These are phyloP conservation scores for Chamaedrilus cognettii DNA, from an alignment of 2,888 invertebrate species.

Conservation along the genomic window DNA sequence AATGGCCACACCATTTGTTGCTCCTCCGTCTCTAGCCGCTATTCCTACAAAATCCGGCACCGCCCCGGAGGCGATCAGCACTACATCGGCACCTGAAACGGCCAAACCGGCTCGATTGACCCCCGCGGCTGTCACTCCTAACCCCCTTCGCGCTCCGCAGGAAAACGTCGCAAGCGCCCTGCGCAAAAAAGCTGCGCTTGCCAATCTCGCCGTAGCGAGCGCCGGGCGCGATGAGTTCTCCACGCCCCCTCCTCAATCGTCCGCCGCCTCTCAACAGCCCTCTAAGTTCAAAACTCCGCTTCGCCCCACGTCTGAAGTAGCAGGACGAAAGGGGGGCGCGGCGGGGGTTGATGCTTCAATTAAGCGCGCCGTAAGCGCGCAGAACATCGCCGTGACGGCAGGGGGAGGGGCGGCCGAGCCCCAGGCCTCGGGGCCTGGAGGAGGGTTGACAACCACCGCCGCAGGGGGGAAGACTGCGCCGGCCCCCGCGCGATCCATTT, in stretches of 20 bases:
- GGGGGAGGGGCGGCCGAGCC: too few relatives aligned
- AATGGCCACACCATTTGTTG: neutral
- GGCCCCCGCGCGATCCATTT: slow-evolving; percentile 35
- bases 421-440: neutral
- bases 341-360: slow-evolving; percentile 41
- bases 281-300: slow-evolving; percentile 1
- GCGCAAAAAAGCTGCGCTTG: slow-evolving; percentile 5
- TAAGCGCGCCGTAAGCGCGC: slow-evolving; percentile 54
- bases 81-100: neutral
- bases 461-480: slow-evolving; percentile 27
- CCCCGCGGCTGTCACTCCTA: neutral
- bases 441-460: slow-evolving; percentile 36
- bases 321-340: neutral
- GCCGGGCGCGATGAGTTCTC: neutral
- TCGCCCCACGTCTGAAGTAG: neutral
- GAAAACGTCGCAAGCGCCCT: slow-evolving; percentile 7
- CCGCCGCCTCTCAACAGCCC: neutral
- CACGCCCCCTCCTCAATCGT: neutral
- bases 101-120: neutral
- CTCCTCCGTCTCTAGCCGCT: neutral
- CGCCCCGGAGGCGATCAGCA: neutral
- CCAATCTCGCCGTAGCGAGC: neutral
- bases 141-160: neutral
- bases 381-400: slow-evolving; percentile 43
- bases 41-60: neutral